Evolutionary conservation across 2,797 vertebrate genomes (phyloP).

Genomic region (Amniataba percoides): DNA sequence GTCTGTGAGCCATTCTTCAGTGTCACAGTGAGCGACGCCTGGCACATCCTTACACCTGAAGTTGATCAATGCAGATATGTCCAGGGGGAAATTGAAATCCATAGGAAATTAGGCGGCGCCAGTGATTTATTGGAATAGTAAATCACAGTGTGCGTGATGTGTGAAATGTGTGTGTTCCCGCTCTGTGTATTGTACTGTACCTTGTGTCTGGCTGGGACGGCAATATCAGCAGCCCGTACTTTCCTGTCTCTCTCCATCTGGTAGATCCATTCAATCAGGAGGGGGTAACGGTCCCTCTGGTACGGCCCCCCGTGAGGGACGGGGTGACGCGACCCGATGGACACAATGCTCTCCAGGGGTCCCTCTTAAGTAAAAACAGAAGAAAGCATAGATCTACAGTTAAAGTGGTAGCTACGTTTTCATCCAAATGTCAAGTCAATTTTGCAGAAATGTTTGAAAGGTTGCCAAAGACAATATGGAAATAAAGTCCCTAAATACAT

Average conservation of each 20-base stretch:
- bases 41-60: slow-evolving; percentile 83
- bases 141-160: slow-evolving; percentile 74
- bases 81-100: slow-evolving; percentile 86
- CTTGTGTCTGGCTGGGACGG: slow-evolving; percentile 59
- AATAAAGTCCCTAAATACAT: slow-evolving; percentile 13
- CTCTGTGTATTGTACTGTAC: slow-evolving; percentile 64
- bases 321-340: slow-evolving; percentile 80
- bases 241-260: slow-evolving; percentile 80
- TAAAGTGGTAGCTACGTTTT: slow-evolving; percentile 10
- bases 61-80: slow-evolving; percentile 86
- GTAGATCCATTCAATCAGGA: slow-evolving; percentile 71
- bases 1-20: slow-evolving; percentile 78
- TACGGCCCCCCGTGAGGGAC: slow-evolving; percentile 56
- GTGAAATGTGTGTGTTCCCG: slow-evolving; percentile 56
- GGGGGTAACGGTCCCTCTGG: slow-evolving; percentile 67
- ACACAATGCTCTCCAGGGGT: slow-evolving; percentile 80
- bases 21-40: slow-evolving; percentile 81
- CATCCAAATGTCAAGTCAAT: slow-evolving; percentile 38
- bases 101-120: slow-evolving; percentile 83
- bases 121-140: slow-evolving; percentile 87
- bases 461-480: slow-evolving; percentile 1
- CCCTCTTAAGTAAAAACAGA: slow-evolving; percentile 62
- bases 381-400: slow-evolving; percentile 18
- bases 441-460: slow-evolving; percentile 29
- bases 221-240: slow-evolving; percentile 75